Conservation (phyloP, 2,113 vertebrate genomes). For the Alces alces region DNA sequence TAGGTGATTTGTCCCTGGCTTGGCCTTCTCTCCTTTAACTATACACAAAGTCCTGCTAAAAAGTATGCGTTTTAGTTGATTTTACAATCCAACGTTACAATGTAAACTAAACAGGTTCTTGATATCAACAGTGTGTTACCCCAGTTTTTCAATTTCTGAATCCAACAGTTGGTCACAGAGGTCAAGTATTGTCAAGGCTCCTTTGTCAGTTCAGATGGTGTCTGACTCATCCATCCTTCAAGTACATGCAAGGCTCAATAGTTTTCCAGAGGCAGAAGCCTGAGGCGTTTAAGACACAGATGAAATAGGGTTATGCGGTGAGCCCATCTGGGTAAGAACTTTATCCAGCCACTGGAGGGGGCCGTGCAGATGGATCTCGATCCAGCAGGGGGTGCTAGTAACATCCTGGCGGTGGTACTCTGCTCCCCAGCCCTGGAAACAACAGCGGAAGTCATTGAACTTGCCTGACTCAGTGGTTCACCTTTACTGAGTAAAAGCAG, state of each 20-base stretch:
- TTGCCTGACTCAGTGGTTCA: not conserved
- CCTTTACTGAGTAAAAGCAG: not conserved
- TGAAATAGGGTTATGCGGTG: conserved; percentile 97
- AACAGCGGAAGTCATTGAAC: conserved; percentile 5
- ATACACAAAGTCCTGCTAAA: conserved; percentile 69
- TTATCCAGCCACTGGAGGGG: conserved; percentile 99
- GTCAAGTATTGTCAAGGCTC: conserved; percentile 95
- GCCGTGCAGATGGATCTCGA: conserved; percentile 98
- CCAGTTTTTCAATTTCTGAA: conserved; percentile 74
- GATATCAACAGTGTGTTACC: conserved; percentile 74
- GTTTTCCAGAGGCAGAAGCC: conserved; percentile 75
- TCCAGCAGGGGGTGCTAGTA: conserved; percentile 99
- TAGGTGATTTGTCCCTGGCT: conserved; percentile 61
- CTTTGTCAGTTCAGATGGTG: conserved; percentile 82
- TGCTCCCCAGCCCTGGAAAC: conserved; percentile 96
- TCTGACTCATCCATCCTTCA: conserved; percentile 93
- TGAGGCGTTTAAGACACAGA: conserved; percentile 91
- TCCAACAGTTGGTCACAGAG: conserved; percentile 95
- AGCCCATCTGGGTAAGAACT: conserved; percentile 99
- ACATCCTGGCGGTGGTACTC: conserved; percentile 99
- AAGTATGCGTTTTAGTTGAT: conserved; percentile 66
- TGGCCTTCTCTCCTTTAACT: conserved; percentile 66
- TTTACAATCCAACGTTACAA: conserved; percentile 82
- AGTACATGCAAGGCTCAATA: conserved; percentile 88
- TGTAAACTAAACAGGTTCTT: conserved; percentile 85